Percentiles rank a stretch among this genome's conserved stretches.
Evolutionary conservation across 2,113 vertebrate species (phyloP).

Genomic region (Oriolus oriolus): DNA sequence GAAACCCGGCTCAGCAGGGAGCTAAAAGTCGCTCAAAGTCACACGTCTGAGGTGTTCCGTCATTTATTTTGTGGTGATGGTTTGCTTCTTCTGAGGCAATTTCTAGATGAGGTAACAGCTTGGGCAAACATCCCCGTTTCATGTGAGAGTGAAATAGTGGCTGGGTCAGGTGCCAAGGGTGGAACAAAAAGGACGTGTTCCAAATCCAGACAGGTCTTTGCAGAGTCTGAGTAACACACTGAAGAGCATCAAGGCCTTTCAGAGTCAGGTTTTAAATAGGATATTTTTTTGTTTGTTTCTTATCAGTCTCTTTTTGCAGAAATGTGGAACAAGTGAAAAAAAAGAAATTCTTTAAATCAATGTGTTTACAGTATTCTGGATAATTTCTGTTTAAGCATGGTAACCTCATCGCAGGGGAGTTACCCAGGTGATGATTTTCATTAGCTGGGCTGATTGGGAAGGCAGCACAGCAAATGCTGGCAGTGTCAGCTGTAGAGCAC

Average conservation of each 20-base stretch:
- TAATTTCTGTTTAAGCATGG: neutral
- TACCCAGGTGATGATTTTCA: neutral
- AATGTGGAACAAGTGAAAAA: neutral
- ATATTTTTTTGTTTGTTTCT: neutral
- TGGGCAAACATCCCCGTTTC: neutral
- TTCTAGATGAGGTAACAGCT: neutral
- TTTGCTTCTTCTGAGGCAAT: neutral
- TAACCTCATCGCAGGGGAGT: neutral
- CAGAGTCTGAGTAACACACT: neutral
- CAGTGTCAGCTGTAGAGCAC: neutral
- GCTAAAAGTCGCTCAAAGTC: neutral
- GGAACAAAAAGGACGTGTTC: neutral
- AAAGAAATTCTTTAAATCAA: neutral
- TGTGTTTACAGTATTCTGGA: neutral
- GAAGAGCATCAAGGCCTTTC: neutral
- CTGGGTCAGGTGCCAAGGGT: neutral
- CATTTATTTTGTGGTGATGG: neutral
- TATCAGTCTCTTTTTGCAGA: neutral
- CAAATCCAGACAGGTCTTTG: neutral
- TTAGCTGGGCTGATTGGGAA: neutral
- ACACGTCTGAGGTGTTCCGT: neutral
- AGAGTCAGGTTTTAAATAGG: neutral
- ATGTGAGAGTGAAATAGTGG: neutral
- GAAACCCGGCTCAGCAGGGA: neutral
- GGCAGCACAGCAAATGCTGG: neutral